Evolutionary conservation across 1,140 invertebrate species (phyloP), one percentile per base, ranked within the genome.

Genomic region (Drosophila littoralis): DNA sequence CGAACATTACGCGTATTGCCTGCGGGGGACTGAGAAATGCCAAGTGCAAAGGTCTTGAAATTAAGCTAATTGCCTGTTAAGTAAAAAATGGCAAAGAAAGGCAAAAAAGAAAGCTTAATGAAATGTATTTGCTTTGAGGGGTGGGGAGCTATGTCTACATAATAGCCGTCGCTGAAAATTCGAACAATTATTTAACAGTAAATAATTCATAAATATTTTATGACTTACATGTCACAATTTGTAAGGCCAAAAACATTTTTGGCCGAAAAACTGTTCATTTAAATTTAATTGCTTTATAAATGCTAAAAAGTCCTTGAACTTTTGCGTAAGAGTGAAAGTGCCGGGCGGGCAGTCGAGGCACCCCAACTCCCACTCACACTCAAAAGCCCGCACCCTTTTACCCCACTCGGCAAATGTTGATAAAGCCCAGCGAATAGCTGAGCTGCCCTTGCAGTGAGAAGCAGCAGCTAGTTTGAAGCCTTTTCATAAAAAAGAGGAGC

Each of bases 281-380:
- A 91, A 91, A 91, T 91, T 91, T 91, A 91, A 91, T 91, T 91
- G 89, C 89, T 91, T 91, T 91, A 91, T 91, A 91, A 91, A 91
- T 91, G 89, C 81, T 91, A 82, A 91, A 89, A 91, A 91, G 89
- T 85, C 89, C 89, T 89, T 91, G 89, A 91, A 91, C 89, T 82
- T 91, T 88, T 81, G 73, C 72, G 77, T 77, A 81, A 90, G 73
- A 79, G 81, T 65, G 69, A 74, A 82, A 90, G 71, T 73, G 75
- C 54, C n/a, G 52, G 51, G 60, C 66, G 43, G 17, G 33, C 15
- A 50, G 54, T 42, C 35, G 8, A 33, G 32, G 28, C 43, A n/a
- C 48, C 50, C 45, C 57, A 50, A 42, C 36, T 32, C 28, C 66
- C 22, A 17, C 36, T 54, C 15, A 52, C 22, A 28, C 36, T 17